These are phyloP conservation scores for Oostethus manadensis DNA, from an alignment of 2,113 vertebrate species.

Conservation along the genomic window DNA sequence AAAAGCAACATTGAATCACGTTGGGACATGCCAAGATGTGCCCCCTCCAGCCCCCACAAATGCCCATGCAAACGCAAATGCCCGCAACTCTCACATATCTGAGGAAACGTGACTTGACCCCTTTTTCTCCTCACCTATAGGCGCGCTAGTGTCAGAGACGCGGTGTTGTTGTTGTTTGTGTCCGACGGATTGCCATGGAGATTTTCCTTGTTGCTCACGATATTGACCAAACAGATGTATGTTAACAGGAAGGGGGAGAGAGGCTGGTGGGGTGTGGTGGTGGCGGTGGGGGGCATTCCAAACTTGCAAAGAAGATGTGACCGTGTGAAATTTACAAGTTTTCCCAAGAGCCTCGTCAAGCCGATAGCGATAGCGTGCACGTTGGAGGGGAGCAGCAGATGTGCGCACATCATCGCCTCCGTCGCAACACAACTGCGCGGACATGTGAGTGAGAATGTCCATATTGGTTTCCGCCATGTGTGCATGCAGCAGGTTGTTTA, in stretches of 20 bases:
- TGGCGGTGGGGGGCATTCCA: slow-evolving; percentile 8
- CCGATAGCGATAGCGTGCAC: slow-evolving; percentile 5
- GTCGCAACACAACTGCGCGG: slow-evolving; percentile 17
- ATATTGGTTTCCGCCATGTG: not conserved
- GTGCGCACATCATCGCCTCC: slow-evolving; percentile 21
- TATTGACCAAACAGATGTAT: slow-evolving; percentile 48
- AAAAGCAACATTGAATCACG: slow-evolving; percentile 6
- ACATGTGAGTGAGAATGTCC: not conserved
- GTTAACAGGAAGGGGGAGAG: slow-evolving; percentile 41
- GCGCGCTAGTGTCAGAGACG: slow-evolving; percentile 11
- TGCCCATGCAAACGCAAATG: slow-evolving; percentile 6
- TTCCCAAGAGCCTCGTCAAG: not conserved
- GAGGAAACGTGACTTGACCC: slow-evolving; percentile 47
- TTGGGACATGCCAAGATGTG: slow-evolving; percentile 15
- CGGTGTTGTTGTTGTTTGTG: slow-evolving; percentile 18
- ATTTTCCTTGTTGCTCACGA: slow-evolving; percentile 44
- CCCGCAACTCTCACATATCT: slow-evolving; percentile 32
- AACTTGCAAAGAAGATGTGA: slow-evolving; percentile 22
- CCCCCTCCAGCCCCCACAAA: slow-evolving; percentile 4
- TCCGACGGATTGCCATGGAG: slow-evolving; percentile 45
- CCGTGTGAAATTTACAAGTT: slow-evolving; percentile 20
- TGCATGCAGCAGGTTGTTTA: not conserved
- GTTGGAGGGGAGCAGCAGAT: slow-evolving; percentile 22
- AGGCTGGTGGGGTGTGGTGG: not conserved
- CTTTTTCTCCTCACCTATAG: slow-evolving; percentile 22